Base-by-base conservation (phyloP, 2,888 invertebrate species). In the Cheilosia grossa region DNA sequence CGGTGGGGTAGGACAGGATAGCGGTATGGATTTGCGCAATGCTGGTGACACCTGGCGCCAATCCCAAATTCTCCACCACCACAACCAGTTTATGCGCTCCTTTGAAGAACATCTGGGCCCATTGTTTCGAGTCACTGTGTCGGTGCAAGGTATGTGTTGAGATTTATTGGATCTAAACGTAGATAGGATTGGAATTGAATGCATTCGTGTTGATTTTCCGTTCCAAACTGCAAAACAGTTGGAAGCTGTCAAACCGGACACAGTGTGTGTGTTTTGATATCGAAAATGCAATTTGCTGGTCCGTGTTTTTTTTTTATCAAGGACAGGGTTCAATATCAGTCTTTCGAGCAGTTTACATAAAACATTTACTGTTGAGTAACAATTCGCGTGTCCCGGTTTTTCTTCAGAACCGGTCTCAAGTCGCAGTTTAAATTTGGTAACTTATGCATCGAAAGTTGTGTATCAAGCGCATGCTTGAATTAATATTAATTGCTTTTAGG, bases 41-140 rank as follows among this genome's bases (percentile, higher is more conserved):
- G 73, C 74, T 56, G 69, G 69, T 83, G 79, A 79, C 83, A 83
- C 83, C 83, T 83, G 83, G 79, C 83, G 83, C 79, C 83, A 74
- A 83, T 70, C 83, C 83, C 79, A 66, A 79, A 79, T 79, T 83
- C 69, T 47, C 40, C 51, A 17, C 37, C 27, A 24, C 13, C 30
- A 30, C 30, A 30, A 30, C n/a, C 53, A 61, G 30, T 15, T 42
- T 58, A 30, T 33, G 63, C 27, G 56, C 63, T 74, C 80, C 67
- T 51, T 51, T 63, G 70, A 44, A 51, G 58, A 64, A 77, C 72
- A 61, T 61, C 66, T 66, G 4, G 72, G 66, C 78, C 73, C 67
- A 82, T 82, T 78, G 78, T 82, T 78, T 82, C 67, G 63, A 82
- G 69, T 78, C 63, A 73, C 67, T 44, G 56, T 56, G 63, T 51